phyloP scores from a whole-genome alignment of 2,888 invertebrate species.

The Dryadula phaetusa region DNA sequence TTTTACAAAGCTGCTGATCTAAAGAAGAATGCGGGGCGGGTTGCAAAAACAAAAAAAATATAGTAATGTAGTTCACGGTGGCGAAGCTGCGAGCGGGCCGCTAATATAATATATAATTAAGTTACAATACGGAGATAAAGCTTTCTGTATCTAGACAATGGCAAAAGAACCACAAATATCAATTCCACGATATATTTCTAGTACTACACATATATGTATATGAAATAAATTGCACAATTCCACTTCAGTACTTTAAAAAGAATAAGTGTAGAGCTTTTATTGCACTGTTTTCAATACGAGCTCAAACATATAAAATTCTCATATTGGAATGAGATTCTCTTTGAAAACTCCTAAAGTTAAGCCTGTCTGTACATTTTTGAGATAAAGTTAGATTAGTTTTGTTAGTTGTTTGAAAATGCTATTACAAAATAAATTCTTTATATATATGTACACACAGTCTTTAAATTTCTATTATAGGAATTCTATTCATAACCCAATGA shows the following conservation, averaged over 20 bases:
- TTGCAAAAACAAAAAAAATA: too few relatives aligned
- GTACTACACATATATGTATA: slow-evolving; percentile 37
- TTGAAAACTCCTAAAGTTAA: slow-evolving; percentile 38
- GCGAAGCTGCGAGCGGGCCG: too few relatives aligned
- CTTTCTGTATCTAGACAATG: neutral
- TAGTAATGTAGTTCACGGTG: too few relatives aligned
- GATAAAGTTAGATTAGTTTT: slow-evolving; percentile 32
- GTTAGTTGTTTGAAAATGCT: slow-evolving; percentile 22
- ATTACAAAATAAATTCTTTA: slow-evolving; percentile 14
- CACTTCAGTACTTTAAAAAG: slow-evolving; percentile 29
- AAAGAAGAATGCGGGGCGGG: too few relatives aligned
- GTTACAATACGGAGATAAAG: neutral
- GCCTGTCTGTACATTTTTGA: slow-evolving; percentile 28
- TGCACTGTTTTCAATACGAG: slow-evolving; percentile 39
- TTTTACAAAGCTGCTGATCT: too few relatives aligned
- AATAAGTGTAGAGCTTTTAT: slow-evolving; percentile 39
- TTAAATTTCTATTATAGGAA: neutral
- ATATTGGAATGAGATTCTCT: slow-evolving; percentile 37
- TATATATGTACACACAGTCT: neutral
- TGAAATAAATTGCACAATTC: slow-evolving; percentile 31
- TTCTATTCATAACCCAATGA: neutral
- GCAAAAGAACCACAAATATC: slow-evolving; percentile 5
- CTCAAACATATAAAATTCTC: slow-evolving; percentile 39
- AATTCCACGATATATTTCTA: neutral
- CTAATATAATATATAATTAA: too few relatives aligned